Base-by-base conservation (phyloP, 2,113 vertebrate species). In the Dicaeum eximium region DNA sequence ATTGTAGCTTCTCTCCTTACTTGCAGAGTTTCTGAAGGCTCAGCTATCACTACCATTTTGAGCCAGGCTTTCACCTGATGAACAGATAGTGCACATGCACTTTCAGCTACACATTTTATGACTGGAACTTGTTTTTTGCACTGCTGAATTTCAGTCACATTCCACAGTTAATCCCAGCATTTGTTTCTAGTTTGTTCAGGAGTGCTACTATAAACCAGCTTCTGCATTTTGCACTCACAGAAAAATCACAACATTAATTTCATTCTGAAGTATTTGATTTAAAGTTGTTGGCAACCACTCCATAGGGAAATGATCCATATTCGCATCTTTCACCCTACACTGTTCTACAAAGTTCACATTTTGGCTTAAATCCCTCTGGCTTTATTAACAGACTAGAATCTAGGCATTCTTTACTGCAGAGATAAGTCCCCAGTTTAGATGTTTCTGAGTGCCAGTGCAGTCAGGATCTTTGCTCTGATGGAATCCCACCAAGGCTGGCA, bases 361-460 rank as follows among this genome's bases (percentile, higher is more conserved):
- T 89, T 84, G 94, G 88, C 86, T 93, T 90, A 90, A 90, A 86
- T 93, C 64, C 57, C 69, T 56, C 65, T 88, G 72, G 57, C 56
- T 95, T 78, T 80, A 78, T 60, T 57, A 86, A 56, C 85, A 74
- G 72, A 61, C 51, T 81, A 86, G 82, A 93, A 95, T 86, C 67
- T 88, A 75, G 69, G 69, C 56, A 86, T 91, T 92, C 80, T 86
- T 92, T 74, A 88, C 35, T 31, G 74, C 20, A 83, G 54, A 95
- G 87, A 51, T 44, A 95, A 88, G 51, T 88, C 54, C 61, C 15
- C 71, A 66, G 3, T 88, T 91, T 33, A 83, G 79, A 38, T 28
- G 31, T 71, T 88, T 86, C 56, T 27, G 38, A 96, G 65, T 45
- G 64, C 71, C 72, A 90, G 23, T 56, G 56, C 51, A 88, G 51